Base-by-base conservation (phyloP, 2,113 vertebrate species). In the Entelurus aequoreus region DNA sequence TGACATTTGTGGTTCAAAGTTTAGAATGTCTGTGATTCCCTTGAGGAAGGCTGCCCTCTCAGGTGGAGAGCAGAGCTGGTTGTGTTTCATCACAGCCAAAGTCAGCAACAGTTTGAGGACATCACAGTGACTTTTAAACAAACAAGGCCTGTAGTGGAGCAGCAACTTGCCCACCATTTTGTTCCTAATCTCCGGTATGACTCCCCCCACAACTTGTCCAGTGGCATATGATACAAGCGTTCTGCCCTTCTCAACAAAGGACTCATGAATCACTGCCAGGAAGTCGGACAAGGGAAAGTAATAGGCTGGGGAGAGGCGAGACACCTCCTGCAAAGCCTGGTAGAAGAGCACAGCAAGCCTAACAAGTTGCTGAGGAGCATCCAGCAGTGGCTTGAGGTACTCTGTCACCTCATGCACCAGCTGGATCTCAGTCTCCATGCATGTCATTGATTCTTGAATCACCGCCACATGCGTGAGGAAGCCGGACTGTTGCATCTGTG, bases 251-350 rank as follows among this genome's bases (percentile, higher is more conserved):
- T 57, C 28, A n/a, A 40, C 11, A 35, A 93, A 62, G 13, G 82
- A 81, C 36, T 65, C 64, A n/a, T 60, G 79, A 54, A 86, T 68
- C 1, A 58, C 68, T 8, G 38, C 37, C 19, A 92, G 53, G 69
- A 91, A 93, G 1, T 54, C 16, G 4, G 52, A 74, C 1, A 88
- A 55, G 8, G 86, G 74, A 69, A 93, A 91, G 68, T 28, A 75
- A 80, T 94, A 94, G 49, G 80, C 67, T 0, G 90, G 87, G 11
- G 88, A 88, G 19, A 93, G 86, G n/a, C 65, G 77, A 51, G 86
- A 82, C 38, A 94, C 72, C 8, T 91, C 74, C 84, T 85, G 90
- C 55, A 94, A 81, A 9, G 82, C 78, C 57, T 72, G 80, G 65
- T 90, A 84, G 13, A 94, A 68, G 48, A 73, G 47, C 1, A 78